These are phyloP conservation scores for Pediacus dermestoides DNA, from an alignment of 2,888 invertebrate species.

Conservation along the genomic window DNA sequence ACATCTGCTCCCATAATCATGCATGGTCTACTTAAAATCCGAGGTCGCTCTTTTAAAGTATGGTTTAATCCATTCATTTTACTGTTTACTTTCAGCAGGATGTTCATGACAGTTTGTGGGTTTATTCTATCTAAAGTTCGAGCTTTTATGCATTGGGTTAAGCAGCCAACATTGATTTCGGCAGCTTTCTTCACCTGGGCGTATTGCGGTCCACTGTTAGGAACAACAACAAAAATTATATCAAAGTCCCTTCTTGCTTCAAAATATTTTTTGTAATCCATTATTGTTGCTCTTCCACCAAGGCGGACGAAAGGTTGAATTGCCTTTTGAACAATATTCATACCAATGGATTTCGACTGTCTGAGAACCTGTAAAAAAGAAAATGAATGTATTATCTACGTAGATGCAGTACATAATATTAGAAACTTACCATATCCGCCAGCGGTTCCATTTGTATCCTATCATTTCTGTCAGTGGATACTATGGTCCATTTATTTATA, in stretches of 20 bases:
- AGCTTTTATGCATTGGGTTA: conserved; percentile 71
- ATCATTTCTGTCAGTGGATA: conserved; percentile 41
- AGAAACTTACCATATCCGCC: conserved; percentile 36
- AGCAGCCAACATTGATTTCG: conserved; percentile 63
- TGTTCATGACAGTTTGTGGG: conserved; percentile 63
- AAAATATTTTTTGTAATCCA: conserved; percentile 23
- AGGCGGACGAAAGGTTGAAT: conserved; percentile 13
- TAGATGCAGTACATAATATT: no score
- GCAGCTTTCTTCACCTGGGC: conserved; percentile 63
- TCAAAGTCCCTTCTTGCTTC: conserved; percentile 38
- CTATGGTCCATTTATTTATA: conserved; percentile 51
- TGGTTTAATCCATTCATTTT: conserved; percentile 85
- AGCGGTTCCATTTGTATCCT: conserved; percentile 35
- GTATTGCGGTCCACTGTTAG: conserved; percentile 44
- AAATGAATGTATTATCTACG: no score
- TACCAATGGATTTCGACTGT: conserved; percentile 12
- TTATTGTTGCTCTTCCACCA: conserved; percentile 14
- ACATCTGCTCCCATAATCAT: conserved; percentile 81
- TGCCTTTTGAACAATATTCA: conserved; percentile 12
- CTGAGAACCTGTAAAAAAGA: conserved; percentile 18
- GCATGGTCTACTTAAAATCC: conserved; percentile 48
- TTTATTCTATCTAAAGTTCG: conserved; percentile 55
- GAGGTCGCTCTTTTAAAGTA: conserved; percentile 29
- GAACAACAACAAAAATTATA: conserved; percentile 63
- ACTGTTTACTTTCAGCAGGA: conserved; percentile 70